Base-by-base conservation (phyloP, 2,113 vertebrate species). In the Notothenia rossii region DNA sequence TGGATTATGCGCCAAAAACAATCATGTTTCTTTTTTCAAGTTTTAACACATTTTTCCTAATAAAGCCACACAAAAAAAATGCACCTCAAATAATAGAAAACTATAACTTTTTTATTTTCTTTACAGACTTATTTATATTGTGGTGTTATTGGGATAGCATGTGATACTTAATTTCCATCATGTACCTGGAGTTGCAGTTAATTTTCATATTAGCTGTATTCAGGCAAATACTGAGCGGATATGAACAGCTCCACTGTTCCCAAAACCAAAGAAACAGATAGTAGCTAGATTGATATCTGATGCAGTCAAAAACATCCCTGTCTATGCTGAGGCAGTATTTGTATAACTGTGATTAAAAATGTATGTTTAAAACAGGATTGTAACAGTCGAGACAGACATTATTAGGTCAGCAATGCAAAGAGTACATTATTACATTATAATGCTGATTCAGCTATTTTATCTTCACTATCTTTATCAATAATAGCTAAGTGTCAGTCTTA, bases 191-290 rank as follows among this genome's bases (percentile, higher is more conserved):
- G 72, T 18, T 78, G 40, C n/a, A 15, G 49, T 49, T 64, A 3
- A 88, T 93, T 92, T 93, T 59, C 92, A 90, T 91, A 67, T 77
- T 79, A 83, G 88, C 75, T 85, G 84, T 77, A 90, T 87, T 82
- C 90, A 93, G 87, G 86, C 90, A 91, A 93, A 92, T 93, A 33
- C 77, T 90, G 95, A 96, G 94, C 5, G 12, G 36, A 67, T 20
- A 45, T 79, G 79, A 88, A 87, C 36, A 55, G 85, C 75, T 53
- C 62, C 76, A 84, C 74, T 91, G 84, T 90, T 74, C 22, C 55
- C 62, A 58, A 59, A 85, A 77, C 64, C 46, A 56, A 64, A 54
- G 62, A 18, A 48, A 66, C 36, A 70, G 68, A 83, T 64, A 33
- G 18, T 45, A 75, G 20, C 29, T 29, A 86, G 86, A 87, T 88